Evolutionary conservation across 2,888 invertebrate genomes (phyloP).

Genomic region (Melangyna quadrimaculata): DNA sequence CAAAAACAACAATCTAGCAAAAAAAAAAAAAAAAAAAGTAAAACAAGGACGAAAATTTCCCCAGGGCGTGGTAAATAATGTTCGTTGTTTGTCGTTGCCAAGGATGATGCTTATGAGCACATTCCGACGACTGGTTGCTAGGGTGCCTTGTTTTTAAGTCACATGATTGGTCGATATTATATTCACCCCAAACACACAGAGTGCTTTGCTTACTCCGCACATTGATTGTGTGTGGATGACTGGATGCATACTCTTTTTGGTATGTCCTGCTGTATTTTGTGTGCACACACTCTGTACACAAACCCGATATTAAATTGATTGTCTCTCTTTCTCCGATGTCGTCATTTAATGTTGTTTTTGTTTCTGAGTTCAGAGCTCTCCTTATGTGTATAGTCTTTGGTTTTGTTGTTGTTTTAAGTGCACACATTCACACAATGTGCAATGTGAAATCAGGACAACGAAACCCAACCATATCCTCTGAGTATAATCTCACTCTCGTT

Average conservation of each 20-base stretch:
- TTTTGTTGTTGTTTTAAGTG: constrained; percentile 10
- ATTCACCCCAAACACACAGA: constrained; percentile 39
- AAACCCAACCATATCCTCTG: constrained; percentile 38
- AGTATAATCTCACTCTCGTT: constrained; percentile 37
- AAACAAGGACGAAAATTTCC: constrained; percentile 62
- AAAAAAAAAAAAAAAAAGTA: not conserved
- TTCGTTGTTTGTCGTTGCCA: constrained; percentile 60
- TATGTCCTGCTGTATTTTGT: not conserved
- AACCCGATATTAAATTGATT: constrained; percentile 60
- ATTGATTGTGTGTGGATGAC: not conserved
- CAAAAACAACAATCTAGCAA: not conserved
- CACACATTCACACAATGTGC: constrained; percentile 51
- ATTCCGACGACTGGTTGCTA: constrained; percentile 61
- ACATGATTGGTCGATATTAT: constrained; percentile 67
- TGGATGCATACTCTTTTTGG: too few relatives aligned
- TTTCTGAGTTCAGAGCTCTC: not conserved
- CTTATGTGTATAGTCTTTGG: not conserved
- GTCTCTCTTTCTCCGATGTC: constrained; percentile 55
- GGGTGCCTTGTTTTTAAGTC: constrained; percentile 66
- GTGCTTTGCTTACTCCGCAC: constrained; percentile 17
- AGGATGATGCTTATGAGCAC: constrained; percentile 63
- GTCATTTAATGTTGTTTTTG: not conserved
- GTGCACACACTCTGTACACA: constrained; percentile 12
- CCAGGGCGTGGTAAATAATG: constrained; percentile 71
- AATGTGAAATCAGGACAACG: constrained; percentile 66